Evolutionary conservation across 2,113 vertebrate genomes (phyloP), one percentile per base, ranked within the genome.

Genomic region (Nycticebus coucang): DNA sequence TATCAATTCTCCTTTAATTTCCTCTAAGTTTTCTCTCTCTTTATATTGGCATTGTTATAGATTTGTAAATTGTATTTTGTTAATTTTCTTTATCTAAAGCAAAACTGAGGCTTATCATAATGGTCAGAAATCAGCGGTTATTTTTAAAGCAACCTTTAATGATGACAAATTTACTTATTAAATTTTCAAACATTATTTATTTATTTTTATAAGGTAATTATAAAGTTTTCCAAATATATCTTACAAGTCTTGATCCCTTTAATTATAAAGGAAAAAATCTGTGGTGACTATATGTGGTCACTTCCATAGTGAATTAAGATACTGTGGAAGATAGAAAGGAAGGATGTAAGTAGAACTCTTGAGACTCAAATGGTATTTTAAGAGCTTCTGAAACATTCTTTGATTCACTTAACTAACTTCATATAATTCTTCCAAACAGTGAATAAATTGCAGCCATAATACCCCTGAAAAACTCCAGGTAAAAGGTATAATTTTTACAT

Each of bases 191-290:
- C 72, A 72, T 45, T 84, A 87, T 35, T 50, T 50, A 50, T 64
- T 55, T 85, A 18, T 7, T 87, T 94, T 96, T 92, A 41, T 79
- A 86, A 41, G 14, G 10, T 81, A 57, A 96, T 17, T 26, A 7
- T 22, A 26, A 41, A 96, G 5, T 77, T 69, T 17, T 93, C 33
- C 88, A n/a, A 55, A 30, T 97, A 93, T 91, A 80, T 95, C 69
- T 84, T 89, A 4, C 83, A 94, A 60, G 28, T n/a, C 64, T 95
- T 96, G 83, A 97, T 95, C 96, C 77, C 87, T 94, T 94, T 96
- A 83, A 28, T 95, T 97, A 50, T 7, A 37, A 6, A 60, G 19
- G 96, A 88, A 93, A 95, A 82, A 85, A 45, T 64, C 45, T 50
- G n/a, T 41, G 84, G 91, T 95, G 74, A 91, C 66, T 94, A 69